Percentiles rank a stretch among this genome's conserved stretches.
Conservation (phyloP, 2,888 invertebrate species). For the Arctia plantaginis region DNA sequence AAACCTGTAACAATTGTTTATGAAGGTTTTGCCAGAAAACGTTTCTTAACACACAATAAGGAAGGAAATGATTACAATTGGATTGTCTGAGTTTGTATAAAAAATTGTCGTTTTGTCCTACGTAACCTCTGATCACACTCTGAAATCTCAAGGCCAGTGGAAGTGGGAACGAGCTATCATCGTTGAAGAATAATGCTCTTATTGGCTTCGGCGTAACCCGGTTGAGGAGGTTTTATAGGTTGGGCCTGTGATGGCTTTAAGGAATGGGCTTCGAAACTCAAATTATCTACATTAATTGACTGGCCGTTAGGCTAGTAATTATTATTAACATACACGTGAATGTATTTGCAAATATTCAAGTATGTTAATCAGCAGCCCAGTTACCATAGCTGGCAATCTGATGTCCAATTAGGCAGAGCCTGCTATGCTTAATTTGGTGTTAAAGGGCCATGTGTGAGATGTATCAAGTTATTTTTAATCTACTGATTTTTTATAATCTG, state of each 20-base stretch:
- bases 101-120: not conserved
- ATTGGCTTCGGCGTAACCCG: not conserved
- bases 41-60: slow-evolving; percentile 6
- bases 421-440: too few species aligned
- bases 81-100: not conserved
- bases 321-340: too few species aligned
- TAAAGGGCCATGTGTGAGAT: too few species aligned
- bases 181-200: not conserved
- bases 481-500: too few species aligned
- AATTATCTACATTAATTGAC: too few species aligned
- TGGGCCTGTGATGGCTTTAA: too few species aligned
- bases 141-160: not conserved
- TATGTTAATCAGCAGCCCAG: too few species aligned
- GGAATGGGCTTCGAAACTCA: not conserved
- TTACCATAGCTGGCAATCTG: too few species aligned
- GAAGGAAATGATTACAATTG: slow-evolving; percentile 9
- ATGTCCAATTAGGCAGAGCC: too few species aligned
- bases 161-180: not conserved
- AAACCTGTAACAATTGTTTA: not conserved
- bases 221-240: not conserved
- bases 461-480: too few species aligned
- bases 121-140: not conserved
- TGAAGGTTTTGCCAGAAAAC: slow-evolving; percentile 7
- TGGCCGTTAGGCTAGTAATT: not conserved
- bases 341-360: too few species aligned